Evolutionary conservation across 2,888 invertebrate genomes (phyloP).

Genomic region (Scaptomyza cyrtandrae): DNA sequence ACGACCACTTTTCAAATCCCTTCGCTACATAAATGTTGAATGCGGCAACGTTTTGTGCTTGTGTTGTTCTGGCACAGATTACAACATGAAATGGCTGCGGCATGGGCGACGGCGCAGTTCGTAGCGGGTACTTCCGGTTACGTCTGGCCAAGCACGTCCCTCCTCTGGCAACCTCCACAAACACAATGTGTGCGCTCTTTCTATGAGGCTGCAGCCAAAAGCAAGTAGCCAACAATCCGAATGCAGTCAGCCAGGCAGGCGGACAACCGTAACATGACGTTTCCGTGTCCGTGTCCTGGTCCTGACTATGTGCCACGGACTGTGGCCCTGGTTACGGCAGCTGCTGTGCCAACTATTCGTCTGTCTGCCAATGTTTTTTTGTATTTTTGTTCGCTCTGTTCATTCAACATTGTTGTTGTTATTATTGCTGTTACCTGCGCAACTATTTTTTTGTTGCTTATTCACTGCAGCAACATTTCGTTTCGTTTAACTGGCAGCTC

Average conservation of each 20-base stretch:
- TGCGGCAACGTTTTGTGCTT: slow-evolving; percentile 45
- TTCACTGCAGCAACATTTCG: slow-evolving; percentile 2
- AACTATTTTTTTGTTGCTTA: slow-evolving; percentile 28
- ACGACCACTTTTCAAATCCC: slow-evolving; percentile 50
- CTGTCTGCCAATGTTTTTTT: slow-evolving; percentile 17
- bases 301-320: neutral
- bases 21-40: slow-evolving; percentile 50
- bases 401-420: slow-evolving; percentile 62
- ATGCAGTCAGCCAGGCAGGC: slow-evolving; percentile 64
- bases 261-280: slow-evolving; percentile 79
- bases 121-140: slow-evolving; percentile 61
- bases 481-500: slow-evolving; percentile 2
- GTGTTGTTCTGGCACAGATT: slow-evolving; percentile 72
- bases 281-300: slow-evolving; percentile 65
- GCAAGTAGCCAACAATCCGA: slow-evolving; percentile 31
- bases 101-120: slow-evolving; percentile 38
- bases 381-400: too few species aligned
- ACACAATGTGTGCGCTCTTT: slow-evolving; percentile 53
- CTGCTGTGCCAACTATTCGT: slow-evolving; percentile 60
- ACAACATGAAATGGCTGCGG: slow-evolving; percentile 59
- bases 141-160: slow-evolving; percentile 6
- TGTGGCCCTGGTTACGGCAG: slow-evolving; percentile 19
- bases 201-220: slow-evolving; percentile 53
- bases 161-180: neutral
- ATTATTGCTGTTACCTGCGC: slow-evolving; percentile 45